A percentile compares a stretch with the other conserved stretches of the same genome.
Evolutionary conservation across 64 coral and sea anemone genomes (phyloP).

Genomic region (Acropora tenuis): DNA sequence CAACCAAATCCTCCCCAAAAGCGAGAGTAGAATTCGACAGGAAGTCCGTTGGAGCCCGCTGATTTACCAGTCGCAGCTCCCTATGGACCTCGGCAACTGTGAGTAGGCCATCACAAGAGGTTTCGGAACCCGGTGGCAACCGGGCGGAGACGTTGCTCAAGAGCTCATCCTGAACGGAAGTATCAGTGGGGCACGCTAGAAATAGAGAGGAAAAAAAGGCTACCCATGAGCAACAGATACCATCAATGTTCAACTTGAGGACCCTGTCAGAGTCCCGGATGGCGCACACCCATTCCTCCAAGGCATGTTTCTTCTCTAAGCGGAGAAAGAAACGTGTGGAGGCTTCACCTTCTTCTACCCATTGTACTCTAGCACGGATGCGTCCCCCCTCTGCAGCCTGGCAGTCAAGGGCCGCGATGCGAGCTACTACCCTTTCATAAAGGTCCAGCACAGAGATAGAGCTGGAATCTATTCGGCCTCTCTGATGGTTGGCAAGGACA

Average conservation of each 20-base stretch:
- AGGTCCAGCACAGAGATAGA: neutral
- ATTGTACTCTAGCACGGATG: neutral
- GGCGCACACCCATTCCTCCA: neutral
- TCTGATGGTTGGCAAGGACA: neutral
- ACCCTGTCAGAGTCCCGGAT: neutral
- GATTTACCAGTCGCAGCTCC: too few species aligned
- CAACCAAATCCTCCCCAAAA: too few species aligned
- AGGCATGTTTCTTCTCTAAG: neutral
- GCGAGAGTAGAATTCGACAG: too few species aligned
- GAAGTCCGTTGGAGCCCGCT: too few species aligned
- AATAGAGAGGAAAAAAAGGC: neutral
- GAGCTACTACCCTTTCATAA: neutral
- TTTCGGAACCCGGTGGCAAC: too few species aligned
- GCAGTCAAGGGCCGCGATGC: neutral
- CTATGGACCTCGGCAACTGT: neutral
- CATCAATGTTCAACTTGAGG: neutral
- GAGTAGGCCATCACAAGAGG: neutral
- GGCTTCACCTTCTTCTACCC: neutral
- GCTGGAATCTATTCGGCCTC: neutral
- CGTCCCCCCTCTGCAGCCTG: neutral
- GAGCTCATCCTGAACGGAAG: neutral
- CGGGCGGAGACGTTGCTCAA: neutral
- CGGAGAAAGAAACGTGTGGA: neutral
- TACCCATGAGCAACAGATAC: neutral
- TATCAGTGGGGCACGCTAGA: neutral